Percentiles rank a stretch among this genome's conserved stretches.
Evolutionary conservation across 2,888 invertebrate genomes (phyloP).

Genomic region (Agrochola lota): DNA sequence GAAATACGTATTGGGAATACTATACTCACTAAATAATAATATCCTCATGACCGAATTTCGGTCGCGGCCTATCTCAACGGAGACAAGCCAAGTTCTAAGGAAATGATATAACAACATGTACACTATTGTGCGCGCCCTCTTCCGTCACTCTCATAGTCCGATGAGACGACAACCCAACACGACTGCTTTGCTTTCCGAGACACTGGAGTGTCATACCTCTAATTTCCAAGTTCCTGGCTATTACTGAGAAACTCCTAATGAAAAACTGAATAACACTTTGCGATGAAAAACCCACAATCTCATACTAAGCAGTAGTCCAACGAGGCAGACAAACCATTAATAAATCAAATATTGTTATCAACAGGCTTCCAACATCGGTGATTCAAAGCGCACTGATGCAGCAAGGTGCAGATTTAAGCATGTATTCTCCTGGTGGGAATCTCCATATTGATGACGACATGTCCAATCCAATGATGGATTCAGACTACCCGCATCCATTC

Average conservation of each 20-base stretch:
- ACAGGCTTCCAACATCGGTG: constrained; percentile 86
- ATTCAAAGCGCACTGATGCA: constrained; percentile 88
- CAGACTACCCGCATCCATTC: constrained; percentile 82
- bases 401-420: constrained; percentile 86
- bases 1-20: constrained; percentile 46
- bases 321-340: neutral
- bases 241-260: no score
- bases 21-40: constrained; percentile 16
- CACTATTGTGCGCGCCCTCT: neutral
- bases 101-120: no score
- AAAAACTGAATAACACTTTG: neutral
- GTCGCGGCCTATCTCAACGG: neutral
- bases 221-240: neutral
- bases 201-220: neutral
- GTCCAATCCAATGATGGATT: constrained; percentile 84
- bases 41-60: constrained; percentile 6
- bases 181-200: neutral
- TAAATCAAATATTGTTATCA: constrained; percentile 8
- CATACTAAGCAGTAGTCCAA: no score
- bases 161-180: accelerated
- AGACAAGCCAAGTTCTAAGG: neutral
- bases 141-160: no score
- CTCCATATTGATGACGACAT: constrained; percentile 86
- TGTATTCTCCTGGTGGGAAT: constrained; percentile 87
- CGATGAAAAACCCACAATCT: neutral